These are phyloP conservation scores for Campoplex nolae DNA, from an alignment of 2,888 invertebrate species.

Conservation along the genomic window DNA sequence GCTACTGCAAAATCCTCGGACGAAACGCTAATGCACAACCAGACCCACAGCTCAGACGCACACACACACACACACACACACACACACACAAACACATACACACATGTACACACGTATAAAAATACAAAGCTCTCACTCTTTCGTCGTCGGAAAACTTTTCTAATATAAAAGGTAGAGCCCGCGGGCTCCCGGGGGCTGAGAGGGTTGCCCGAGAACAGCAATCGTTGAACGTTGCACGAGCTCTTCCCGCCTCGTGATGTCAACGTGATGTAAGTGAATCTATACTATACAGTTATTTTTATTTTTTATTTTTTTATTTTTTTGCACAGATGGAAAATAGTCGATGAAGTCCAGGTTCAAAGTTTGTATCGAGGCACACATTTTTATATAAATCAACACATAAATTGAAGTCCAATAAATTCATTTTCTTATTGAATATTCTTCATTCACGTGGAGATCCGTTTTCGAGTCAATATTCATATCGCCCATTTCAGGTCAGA, in stretches of 20 bases:
- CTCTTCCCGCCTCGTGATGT: slow-evolving; percentile 45
- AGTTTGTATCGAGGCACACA: not conserved
- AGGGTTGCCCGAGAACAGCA: slow-evolving; percentile 40
- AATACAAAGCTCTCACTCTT: slow-evolving; percentile 34
- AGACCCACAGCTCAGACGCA: not conserved
- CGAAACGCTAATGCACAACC: slow-evolving; percentile 17
- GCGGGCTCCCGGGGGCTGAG: slow-evolving; percentile 12
- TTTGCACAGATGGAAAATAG: not conserved
- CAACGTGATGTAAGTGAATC: slow-evolving; percentile 60
- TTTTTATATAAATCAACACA: not conserved
- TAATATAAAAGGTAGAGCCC: slow-evolving; percentile 60
- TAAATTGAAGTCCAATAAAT: not conserved
- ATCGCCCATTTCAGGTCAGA: not conserved
- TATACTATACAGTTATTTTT: slow-evolving; percentile 24
- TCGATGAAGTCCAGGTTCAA: not conserved
- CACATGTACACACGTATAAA: not conserved
- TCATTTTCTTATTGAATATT: not conserved
- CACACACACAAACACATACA: not conserved
- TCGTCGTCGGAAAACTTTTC: slow-evolving; percentile 64
- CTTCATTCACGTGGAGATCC: not conserved
- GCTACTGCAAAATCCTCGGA: slow-evolving; percentile 25
- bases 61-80: not conserved
- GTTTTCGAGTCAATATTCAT: not conserved
- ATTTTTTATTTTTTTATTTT: not conserved
- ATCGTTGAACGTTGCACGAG: slow-evolving; percentile 50